Conservation (phyloP, 2,888 invertebrate genomes). For the Lithophane leautieri region DNA sequence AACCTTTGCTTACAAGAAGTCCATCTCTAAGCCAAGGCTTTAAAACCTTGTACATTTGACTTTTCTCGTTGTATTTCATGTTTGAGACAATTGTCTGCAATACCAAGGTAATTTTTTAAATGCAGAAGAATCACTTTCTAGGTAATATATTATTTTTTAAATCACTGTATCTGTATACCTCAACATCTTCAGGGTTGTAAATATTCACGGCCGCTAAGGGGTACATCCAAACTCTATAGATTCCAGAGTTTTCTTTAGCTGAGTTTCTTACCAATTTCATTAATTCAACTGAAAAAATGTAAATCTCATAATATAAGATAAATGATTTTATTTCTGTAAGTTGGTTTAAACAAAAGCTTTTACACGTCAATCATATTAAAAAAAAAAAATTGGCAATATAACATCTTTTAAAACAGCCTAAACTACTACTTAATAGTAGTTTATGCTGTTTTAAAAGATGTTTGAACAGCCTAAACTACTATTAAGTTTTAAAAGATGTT, state of each 20-base stretch:
- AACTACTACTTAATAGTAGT: too few relatives aligned
- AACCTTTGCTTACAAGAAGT: conserved; percentile 85
- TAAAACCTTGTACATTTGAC: conserved; percentile 84
- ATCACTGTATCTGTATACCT: conserved; percentile 74
- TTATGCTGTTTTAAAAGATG: too few relatives aligned
- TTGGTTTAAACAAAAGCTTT: too few relatives aligned
- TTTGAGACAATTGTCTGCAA: conserved; percentile 86
- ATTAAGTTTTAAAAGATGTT: too few relatives aligned
- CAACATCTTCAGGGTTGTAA: conserved; percentile 86
- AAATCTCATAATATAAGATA: too few relatives aligned
- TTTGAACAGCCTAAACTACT: too few relatives aligned
- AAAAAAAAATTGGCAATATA: too few relatives aligned
- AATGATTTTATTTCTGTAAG: too few relatives aligned
- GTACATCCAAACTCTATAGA: conserved; percentile 75
- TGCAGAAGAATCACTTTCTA: not conserved
- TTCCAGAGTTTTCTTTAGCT: conserved; percentile 70
- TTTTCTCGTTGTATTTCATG: conserved; percentile 88
- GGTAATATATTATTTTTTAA: not conserved
- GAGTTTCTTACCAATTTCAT: conserved; percentile 71
- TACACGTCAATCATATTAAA: too few relatives aligned
- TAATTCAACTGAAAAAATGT: conserved; percentile 69
- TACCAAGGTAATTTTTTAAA: not conserved
- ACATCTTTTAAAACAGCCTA: too few relatives aligned
- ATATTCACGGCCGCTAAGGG: conserved; percentile 75
- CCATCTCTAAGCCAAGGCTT: conserved; percentile 89